Base-by-base conservation (phyloP, 2,888 invertebrate species). In the Scaptomyza cyrtandrae region DNA sequence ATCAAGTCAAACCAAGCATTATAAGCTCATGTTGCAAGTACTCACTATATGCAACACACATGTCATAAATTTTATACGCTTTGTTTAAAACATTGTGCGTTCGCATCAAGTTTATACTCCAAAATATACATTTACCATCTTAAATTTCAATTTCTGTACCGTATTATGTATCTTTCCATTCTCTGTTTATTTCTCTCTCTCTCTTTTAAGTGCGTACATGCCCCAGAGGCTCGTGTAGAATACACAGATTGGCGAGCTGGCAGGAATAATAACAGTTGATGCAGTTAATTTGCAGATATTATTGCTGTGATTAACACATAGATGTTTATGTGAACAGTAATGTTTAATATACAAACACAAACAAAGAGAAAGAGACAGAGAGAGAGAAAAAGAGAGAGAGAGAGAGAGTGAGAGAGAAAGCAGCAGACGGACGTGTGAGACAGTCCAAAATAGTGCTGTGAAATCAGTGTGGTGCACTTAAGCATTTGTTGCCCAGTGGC, bases 251-350 rank as follows among this genome's bases (percentile, higher is more conserved):
- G 27, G 33, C 33, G 1, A 5, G 19, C 46, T 29, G 46, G 29
- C 66, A 45, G 56, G 45, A 31, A 64, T 65, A 37, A 71, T 59
- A 64, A 60, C 59, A 61, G 82, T 75, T 86, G 80, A 76, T 86
- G 80, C 74, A 88, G 81, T 79, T 88, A 88, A 88, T 88, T 84
- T 85, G 85, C 64, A 73, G 81, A 84, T 84, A 85, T 86, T 85
- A 88, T 85, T 85, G 85, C 89, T 85, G 85, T 85, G 85, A 85
- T 85, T 88, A 85, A 85, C 85, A 85, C 85, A 84, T 84, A 68
- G 64, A 71, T 88, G 88, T 85, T 85, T 85, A 83, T 88, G 76
- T 80, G 86, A 65, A 86, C 63, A 63, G 57, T 70, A 82, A 82
- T 83, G 88, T 75, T 79, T 75, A 75, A 75, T 73, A 86, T 75